Evolutionary conservation across 2,113 vertebrate genomes (phyloP), one percentile per base, ranked within the genome.

Genomic region (Gymnorhina tibicen): DNA sequence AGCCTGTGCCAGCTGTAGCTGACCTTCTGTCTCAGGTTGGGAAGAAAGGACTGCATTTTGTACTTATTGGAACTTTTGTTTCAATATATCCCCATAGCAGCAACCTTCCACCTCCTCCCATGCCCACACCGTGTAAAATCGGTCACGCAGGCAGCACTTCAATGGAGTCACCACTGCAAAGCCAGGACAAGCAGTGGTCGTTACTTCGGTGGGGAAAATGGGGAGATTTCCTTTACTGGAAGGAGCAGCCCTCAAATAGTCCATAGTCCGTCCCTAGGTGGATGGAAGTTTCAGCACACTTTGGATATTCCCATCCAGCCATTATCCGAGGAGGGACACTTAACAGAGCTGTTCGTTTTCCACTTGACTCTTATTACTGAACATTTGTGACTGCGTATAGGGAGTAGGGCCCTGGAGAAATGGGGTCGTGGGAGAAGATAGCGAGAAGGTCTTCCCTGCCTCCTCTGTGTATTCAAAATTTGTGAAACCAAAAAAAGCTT

Each of bases 81-180:
- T 70, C 63, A 63, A 14, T 44, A 67, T 32, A 44, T 27, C 35
- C 6, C 49, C 21, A 3, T 0, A 64, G 69, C 41, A 91, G 77
- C 49, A 70, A 67, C 49, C 21, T 73, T 64, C 41, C 33, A 52
- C 53, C 77, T 83, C 53, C n/a, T 87, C 16, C 53, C 23, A 4
- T 21, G 35, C 8, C 52, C 67, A 37, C 37, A 19, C 26, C 1
- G 1, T 0, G 4, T 60, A 46, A 78, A 79, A 89, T 0, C 22
- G 32, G 10, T 56, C 1, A 0, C 1, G 41, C 26, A 58, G 55
- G 88, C 72, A 80, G 56, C 42, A 11, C 26, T 60, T 62, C n/a
- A 19, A 0, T 33, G 26, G 46, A 49, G 42, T 30, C 56, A 30
- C 13, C 0, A 1, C 53, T 26, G 23, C 0, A 3, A 72, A 83